Base-by-base conservation (phyloP, 2,797 vertebrate species). In the Buceros bicornis region DNA sequence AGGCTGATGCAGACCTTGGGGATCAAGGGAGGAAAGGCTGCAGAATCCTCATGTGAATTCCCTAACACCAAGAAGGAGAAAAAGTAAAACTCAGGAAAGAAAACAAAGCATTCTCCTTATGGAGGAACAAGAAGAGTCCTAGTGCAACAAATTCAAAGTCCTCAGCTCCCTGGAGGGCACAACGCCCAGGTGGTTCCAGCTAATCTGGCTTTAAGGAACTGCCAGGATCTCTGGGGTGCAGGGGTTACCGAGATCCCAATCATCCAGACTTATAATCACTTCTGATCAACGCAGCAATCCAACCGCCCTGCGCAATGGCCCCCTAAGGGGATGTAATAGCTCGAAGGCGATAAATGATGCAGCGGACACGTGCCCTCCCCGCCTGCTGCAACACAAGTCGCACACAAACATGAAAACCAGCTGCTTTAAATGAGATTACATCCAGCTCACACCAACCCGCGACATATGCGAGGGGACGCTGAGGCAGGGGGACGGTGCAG, bases 351-450 rank as follows among this genome's bases (percentile, higher is more conserved):
- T 31, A 77, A 84, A 54, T 3, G 58, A 35, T 5, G 43, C 17
- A 5, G 67, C 78, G 92, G 53, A 70, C 67, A 48, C 67, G 11
- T 2, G 67, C 72, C 76, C 88, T 88, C 70, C 33, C 45, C 47
- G 51, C 22, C 73, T 53, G 64, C 57, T 67, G 87, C 61, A 78
- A 50, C 8, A n/a, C 60, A 43, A 42, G 0, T 58, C 88, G 5
- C 18, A 1, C 31, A 0, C 82, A 54, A 64, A 51, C 76, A 20
- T 1, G 2, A 37, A 45, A 33, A 33, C 83, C 89, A 78, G 85
- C 77, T 58, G 81, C 78, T 56, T 42, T 7, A 65, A 78, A 10
- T 8, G 64, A 79, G 86, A 82, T 70, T 74, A 51, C 83, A 89
- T 0, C 11, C 1, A 71, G 67, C 87, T 69, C 18, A 0, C 5